Conservation (phyloP, 2,113 vertebrate genomes). For the Choloepus hoffmanni region DNA sequence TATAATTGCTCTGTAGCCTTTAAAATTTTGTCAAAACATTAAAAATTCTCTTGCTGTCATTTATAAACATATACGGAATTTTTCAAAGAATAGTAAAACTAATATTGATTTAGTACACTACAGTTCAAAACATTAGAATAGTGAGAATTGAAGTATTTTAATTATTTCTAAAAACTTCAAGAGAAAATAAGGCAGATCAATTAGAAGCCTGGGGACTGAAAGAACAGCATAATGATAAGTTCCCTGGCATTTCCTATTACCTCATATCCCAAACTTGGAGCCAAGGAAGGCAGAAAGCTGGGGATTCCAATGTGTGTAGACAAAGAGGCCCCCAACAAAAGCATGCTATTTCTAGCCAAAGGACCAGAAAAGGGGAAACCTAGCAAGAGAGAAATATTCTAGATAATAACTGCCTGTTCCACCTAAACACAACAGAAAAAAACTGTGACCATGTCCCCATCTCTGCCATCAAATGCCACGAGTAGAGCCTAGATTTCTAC, state of each 20-base stretch:
- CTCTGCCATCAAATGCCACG: background rate
- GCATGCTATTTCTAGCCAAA: background rate
- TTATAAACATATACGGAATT: background rate
- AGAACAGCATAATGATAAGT: background rate
- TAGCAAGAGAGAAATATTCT: background rate
- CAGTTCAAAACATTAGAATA: background rate
- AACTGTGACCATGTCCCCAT: background rate
- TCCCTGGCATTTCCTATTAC: background rate
- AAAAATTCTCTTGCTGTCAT: background rate
- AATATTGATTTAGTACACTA: background rate
- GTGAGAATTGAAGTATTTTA: background rate
- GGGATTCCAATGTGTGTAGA: background rate
- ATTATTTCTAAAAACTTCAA: background rate
- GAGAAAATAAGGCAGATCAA: background rate
- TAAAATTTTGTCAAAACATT: conserved; percentile 13
- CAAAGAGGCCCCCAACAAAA: background rate
- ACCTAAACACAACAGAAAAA: background rate
- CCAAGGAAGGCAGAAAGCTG: background rate
- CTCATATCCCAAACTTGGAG: background rate
- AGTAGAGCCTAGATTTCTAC: background rate
- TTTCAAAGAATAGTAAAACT: background rate
- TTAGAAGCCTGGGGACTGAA: background rate
- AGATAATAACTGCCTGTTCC: background rate
- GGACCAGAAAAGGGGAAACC: background rate
- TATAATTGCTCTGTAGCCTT: background rate